phyloP scores from a whole-genome alignment of 2,113 vertebrate genomes.

The Trachemys scripta region DNA sequence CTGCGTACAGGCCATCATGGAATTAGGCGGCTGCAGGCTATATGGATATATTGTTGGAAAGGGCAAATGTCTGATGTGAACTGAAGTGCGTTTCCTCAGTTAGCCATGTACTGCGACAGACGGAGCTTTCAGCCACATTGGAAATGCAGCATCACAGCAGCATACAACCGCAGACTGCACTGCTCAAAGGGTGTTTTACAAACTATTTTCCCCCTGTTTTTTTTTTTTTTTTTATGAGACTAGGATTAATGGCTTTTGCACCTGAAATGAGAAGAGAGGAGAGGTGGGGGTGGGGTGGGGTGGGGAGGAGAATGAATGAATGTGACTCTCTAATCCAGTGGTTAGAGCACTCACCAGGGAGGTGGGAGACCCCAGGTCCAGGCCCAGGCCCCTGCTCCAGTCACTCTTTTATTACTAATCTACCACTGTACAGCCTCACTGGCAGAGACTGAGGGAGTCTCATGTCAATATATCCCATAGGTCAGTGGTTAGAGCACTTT shows the following conservation, averaged over 20 bases:
- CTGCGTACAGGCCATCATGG: neutral
- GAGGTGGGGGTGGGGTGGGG: too few species aligned
- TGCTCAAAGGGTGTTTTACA: neutral
- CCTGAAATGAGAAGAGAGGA: neutral
- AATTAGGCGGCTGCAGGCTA: neutral
- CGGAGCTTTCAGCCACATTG: neutral
- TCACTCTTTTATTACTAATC: neutral
- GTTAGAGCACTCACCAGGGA: neutral
- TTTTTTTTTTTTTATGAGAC: slow-evolving; percentile 13
- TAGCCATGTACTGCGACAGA: neutral
- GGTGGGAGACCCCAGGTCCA: neutral
- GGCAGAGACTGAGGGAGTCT: neutral
- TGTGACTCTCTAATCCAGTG: neutral
- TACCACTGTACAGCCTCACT: neutral
- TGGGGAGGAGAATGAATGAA: neutral
- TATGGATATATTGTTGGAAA: neutral
- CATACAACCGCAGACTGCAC: neutral
- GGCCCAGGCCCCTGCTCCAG: neutral
- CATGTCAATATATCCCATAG: neutral
- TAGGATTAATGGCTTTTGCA: slow-evolving; percentile 49
- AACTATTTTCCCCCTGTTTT: slow-evolving; percentile 39
- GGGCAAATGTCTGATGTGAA: neutral
- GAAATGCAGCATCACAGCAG: neutral
- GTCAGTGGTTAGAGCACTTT: neutral
- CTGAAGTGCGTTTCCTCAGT: neutral